These are phyloP conservation scores for Lasioglossum oenotherae DNA, from an alignment of 2,888 invertebrate species.

Conservation along the genomic window DNA sequence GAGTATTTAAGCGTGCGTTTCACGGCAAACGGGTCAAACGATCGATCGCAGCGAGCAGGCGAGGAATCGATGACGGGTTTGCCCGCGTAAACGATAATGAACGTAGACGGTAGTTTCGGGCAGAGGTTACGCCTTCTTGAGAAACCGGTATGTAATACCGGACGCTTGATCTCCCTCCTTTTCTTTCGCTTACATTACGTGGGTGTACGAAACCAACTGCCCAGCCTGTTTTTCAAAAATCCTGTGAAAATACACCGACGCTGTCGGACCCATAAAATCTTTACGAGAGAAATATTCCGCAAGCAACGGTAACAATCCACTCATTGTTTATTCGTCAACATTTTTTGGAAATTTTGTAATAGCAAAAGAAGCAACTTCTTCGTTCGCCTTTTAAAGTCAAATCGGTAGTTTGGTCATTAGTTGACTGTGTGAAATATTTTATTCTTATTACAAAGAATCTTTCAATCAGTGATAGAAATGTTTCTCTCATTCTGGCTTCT, in stretches of 20 bases:
- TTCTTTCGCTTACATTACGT: constrained; percentile 55
- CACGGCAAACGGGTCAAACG: constrained; percentile 60
- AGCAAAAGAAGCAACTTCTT: no score
- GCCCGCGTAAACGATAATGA: constrained; percentile 73
- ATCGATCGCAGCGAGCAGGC: constrained; percentile 47
- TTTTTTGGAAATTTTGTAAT: not conserved
- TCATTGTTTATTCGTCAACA: not conserved
- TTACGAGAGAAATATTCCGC: not conserved
- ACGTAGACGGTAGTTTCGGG: constrained; percentile 77
- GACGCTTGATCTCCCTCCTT: constrained; percentile 52
- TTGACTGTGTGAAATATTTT: no score
- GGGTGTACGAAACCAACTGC: constrained; percentile 57
- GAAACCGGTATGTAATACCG: constrained; percentile 74
- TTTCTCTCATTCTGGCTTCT: no score
- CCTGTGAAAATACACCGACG: constrained; percentile 29
- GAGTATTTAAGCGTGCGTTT: constrained; percentile 56
- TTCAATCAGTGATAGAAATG: no score
- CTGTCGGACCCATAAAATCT: not conserved
- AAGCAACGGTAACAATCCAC: not conserved
- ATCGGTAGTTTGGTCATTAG: no score
- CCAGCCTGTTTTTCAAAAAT: constrained; percentile 38
- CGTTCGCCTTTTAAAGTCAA: no score
- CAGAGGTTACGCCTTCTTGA: constrained; percentile 76
- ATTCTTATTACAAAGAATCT: no score
- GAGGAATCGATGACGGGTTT: constrained; percentile 65